Conservation (phyloP, 1,140 invertebrate species). For the Drosophila sechellia region DNA sequence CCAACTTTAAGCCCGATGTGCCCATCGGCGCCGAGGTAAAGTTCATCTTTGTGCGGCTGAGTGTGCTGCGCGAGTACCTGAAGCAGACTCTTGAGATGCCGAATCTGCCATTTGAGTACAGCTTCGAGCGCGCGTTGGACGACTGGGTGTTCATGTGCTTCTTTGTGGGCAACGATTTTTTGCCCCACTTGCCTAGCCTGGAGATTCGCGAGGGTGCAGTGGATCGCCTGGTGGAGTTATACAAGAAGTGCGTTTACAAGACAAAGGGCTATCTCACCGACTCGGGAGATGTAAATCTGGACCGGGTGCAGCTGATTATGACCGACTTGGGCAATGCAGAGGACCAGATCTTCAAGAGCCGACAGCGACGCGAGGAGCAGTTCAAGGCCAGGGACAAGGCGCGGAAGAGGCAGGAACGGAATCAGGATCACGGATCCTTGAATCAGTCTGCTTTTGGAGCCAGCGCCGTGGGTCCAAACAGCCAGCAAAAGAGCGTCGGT, state of each 20-base stretch:
- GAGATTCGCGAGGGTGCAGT: constrained; percentile 99
- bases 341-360: constrained; percentile 98
- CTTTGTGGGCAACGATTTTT: constrained; percentile 99
- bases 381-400: constrained; percentile 92
- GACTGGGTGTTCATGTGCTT: constrained; percentile 99
- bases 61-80: constrained; percentile 97
- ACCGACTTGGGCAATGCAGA: constrained; percentile 96
- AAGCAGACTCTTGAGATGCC: constrained; percentile 96
- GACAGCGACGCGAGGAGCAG: constrained; percentile 93
- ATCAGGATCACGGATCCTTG: constrained; percentile 48
- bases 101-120: constrained; percentile 95
- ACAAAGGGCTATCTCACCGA: constrained; percentile 98
- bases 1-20: constrained; percentile 75
- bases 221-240: constrained; percentile 96
- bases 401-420: constrained; percentile 85
- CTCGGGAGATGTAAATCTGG: constrained; percentile 96
- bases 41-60: constrained; percentile 96
- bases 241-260: constrained; percentile 97
- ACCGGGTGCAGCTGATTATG: constrained; percentile 97
- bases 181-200: constrained; percentile 98
- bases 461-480: constrained; percentile 85
- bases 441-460: constrained; percentile 89
- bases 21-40: constrained; percentile 89
- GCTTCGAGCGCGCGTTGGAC: constrained; percentile 96
- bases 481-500: constrained; percentile 74